Percentiles rank a stretch among this genome's conserved stretches.
These are phyloP conservation scores for Drosophila carrolli DNA, from an alignment of 1,140 invertebrate genomes.

Conservation along the genomic window DNA sequence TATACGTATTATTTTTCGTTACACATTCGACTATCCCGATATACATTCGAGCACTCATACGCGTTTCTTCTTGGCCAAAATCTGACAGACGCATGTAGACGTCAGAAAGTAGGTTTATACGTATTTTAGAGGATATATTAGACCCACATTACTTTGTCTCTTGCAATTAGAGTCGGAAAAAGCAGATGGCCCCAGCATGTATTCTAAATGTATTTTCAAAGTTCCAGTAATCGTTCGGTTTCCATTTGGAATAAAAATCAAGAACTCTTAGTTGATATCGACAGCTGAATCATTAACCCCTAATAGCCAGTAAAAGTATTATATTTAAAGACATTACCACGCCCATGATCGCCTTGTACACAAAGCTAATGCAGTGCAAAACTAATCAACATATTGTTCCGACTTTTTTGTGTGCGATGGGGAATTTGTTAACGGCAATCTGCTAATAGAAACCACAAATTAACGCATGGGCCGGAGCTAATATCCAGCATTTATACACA, in stretches of 20 bases:
- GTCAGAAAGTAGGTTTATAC: slow-evolving; percentile 33
- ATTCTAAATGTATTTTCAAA: slow-evolving; percentile 6
- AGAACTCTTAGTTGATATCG: not conserved
- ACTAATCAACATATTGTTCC: slow-evolving; percentile 16
- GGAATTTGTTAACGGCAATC: slow-evolving; percentile 33
- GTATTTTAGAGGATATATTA: slow-evolving; percentile 27
- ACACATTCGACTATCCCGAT: slow-evolving; percentile 2
- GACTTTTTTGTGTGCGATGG: slow-evolving; percentile 9
- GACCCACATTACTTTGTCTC: slow-evolving; percentile 21
- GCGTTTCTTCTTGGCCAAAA: slow-evolving; percentile 4
- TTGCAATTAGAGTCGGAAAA: slow-evolving; percentile 1
- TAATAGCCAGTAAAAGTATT: not conserved
- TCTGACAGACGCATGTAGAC: slow-evolving; percentile 5
- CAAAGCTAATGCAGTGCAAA: slow-evolving; percentile 16
- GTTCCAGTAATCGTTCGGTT: not conserved
- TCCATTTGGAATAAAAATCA: not conserved
- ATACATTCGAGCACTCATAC: slow-evolving; percentile 10
- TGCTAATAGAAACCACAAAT: slow-evolving; percentile 54
- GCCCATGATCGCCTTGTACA: slow-evolving; percentile 14
- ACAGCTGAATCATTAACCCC: not conserved
- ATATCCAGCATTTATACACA: slow-evolving; percentile 10
- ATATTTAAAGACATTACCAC: not conserved
- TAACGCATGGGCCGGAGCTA: slow-evolving; percentile 18
- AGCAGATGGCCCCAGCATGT: slow-evolving; percentile 21
- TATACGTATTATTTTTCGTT: slow-evolving; percentile 39